These are phyloP conservation scores for Caenorhabditis sp. DNA, from an alignment of 2,888 invertebrate genomes.

Conservation along the genomic window DNA sequence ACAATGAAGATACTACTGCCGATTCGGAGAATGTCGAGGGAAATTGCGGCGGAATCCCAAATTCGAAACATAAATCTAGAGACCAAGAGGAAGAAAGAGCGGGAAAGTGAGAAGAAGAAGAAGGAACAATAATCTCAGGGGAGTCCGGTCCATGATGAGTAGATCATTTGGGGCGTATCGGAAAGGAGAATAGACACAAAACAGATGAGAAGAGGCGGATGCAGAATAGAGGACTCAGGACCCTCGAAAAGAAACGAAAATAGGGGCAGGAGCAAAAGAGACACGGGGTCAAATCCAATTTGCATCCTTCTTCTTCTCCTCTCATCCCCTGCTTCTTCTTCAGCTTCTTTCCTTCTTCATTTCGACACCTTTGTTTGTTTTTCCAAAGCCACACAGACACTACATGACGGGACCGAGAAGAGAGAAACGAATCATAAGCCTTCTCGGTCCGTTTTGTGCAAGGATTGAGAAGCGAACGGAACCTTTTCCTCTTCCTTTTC, in stretches of 20 bases:
- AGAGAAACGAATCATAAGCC: constrained; percentile 35
- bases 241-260: constrained; percentile 37
- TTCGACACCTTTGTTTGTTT: constrained; percentile 58
- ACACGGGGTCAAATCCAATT: constrained; percentile 58
- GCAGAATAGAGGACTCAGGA: constrained; percentile 24
- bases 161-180: constrained; percentile 38
- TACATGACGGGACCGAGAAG: not conserved
- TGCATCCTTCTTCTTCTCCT: constrained; percentile 16
- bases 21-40: too few relatives aligned
- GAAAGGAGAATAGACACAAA: not conserved
- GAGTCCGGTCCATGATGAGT: constrained; percentile 40
- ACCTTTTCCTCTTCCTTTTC: constrained; percentile 23
- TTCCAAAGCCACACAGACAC: constrained; percentile 4
- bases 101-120: not conserved
- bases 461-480: constrained; percentile 11
- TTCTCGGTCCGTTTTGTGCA: constrained; percentile 1
- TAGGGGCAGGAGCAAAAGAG: constrained; percentile 6
- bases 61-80: constrained; percentile 51
- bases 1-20: too few relatives aligned
- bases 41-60: too few relatives aligned
- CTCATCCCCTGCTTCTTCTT: constrained; percentile 11
- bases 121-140: constrained; percentile 42
- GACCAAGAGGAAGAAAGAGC: constrained; percentile 9
- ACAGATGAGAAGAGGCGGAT: constrained; percentile 16
- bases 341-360: constrained; percentile 35